Evolutionary conservation across 2,888 invertebrate species (phyloP), one percentile per base, ranked within the genome.

Genomic region (Pachycephus smyrnensis): DNA sequence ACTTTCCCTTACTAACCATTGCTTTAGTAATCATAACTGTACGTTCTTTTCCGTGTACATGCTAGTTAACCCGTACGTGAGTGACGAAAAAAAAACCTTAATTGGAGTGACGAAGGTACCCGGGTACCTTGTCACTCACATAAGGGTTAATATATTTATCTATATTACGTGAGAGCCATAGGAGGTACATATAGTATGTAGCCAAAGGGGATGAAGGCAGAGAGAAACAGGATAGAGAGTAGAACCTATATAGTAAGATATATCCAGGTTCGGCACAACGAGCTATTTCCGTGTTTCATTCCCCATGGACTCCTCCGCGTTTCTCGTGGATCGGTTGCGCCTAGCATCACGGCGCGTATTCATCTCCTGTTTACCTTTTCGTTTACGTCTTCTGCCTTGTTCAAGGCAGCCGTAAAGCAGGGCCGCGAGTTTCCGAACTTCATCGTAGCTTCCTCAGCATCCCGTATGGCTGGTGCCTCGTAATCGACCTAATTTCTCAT

Each of bases 231-330:
- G 40, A 40, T 40, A n/a, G 15, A 6, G 9, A 55, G 55, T 55
- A 55, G 55, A 6, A 55, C 55, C 55, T 55, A 2, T 55, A 9
- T 9, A 23, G 12, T 9, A 4, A 15, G 32, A 32, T 75, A 75
- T 73, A 69, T 40, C 32, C 12, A 68, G 73, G 37, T 68, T 75
- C 12, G 55, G 40, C 55, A 37, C 79, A 82, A 82, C 80, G 78
- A 80, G 75, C 79, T 73, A 81, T 82, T 82, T 83, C 81, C 80
- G 77, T 76, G 73, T 73, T 73, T 80, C 82, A 81, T 80, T 79
- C 40, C 9, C 23, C 74, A 9, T 23, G 23, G 77, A 55, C 36
- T 76, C 69, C 69, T 31, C 73, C 23, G 55, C 6, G 15, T 23
- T 23, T 55, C 9, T 55, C 9, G 23, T 55, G 23, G 69, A 15